A percentile compares a stretch with the other conserved stretches of the same genome.
These are phyloP conservation scores for Saguinus midas DNA, from an alignment of 2,113 vertebrate genomes.

Conservation along the genomic window DNA sequence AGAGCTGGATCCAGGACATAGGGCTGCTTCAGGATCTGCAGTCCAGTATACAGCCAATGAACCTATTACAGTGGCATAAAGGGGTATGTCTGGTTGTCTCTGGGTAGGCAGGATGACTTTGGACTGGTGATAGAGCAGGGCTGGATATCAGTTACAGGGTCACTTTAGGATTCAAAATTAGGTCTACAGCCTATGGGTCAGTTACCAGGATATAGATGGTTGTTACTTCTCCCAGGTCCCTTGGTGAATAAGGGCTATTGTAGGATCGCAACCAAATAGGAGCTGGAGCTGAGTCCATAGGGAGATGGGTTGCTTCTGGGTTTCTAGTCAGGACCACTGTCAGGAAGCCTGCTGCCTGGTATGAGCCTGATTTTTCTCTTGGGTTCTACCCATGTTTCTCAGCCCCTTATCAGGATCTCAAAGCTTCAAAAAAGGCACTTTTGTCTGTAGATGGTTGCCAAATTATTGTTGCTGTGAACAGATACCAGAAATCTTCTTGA, in stretches of 20 bases:
- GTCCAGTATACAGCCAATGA: not conserved
- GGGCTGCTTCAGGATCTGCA: not conserved
- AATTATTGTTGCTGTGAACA: not conserved
- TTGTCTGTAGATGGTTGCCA: not conserved
- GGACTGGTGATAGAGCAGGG: not conserved
- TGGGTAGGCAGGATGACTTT: not conserved
- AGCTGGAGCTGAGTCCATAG: not conserved
- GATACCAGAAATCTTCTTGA: not conserved
- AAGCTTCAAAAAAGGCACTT: not conserved
- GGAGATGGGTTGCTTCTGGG: no score
- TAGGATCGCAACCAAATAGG: not conserved
- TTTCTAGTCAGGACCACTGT: not conserved
- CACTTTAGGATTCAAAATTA: not conserved
- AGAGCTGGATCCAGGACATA: not conserved
- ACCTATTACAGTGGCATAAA: not conserved
- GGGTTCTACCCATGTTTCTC: not conserved
- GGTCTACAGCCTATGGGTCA: not conserved
- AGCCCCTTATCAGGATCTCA: not conserved
- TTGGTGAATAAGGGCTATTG: not conserved
- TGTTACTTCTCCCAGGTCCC: not conserved
- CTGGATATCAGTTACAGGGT: not conserved
- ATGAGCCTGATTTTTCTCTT: not conserved
- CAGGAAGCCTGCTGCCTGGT: not conserved
- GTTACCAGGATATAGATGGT: not conserved
- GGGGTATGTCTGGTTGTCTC: not conserved